Conservation (phyloP, 2,113 vertebrate genomes). For the Ranitomeya variabilis region DNA sequence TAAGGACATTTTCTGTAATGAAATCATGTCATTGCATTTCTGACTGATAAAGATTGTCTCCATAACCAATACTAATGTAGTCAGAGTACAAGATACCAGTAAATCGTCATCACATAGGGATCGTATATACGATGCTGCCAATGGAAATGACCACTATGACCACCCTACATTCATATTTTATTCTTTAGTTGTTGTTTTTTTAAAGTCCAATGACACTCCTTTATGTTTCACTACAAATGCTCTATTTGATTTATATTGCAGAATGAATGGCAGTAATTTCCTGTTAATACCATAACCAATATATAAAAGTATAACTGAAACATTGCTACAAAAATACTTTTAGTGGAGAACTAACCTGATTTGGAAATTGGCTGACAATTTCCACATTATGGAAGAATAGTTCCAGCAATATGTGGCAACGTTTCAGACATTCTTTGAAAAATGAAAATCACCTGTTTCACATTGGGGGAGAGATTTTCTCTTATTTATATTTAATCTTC, state of each 20-base stretch:
- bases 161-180: neutral
- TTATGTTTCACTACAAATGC: slow-evolving; percentile 16
- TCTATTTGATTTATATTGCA: slow-evolving; percentile 10
- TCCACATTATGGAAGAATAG: slow-evolving; percentile 24
- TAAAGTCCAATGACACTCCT: neutral
- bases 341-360: slow-evolving; percentile 31
- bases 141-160: neutral
- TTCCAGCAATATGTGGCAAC: slow-evolving; percentile 21
- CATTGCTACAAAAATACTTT: slow-evolving; percentile 17
- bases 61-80: neutral
- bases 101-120: neutral
- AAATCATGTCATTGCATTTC: neutral
- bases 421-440: slow-evolving; percentile 28
- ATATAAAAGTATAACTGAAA: slow-evolving; percentile 27
- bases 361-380: slow-evolving; percentile 40
- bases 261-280: slow-evolving; percentile 33
- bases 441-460: slow-evolving; percentile 50
- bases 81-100: neutral
- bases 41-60: neutral
- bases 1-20: too few relatives aligned
- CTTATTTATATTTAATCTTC: slow-evolving; percentile 36
- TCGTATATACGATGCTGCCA: neutral
- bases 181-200: neutral
- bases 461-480: slow-evolving; percentile 30
- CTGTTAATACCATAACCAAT: slow-evolving; percentile 21